Conservation (phyloP, 2,113 vertebrate species). For the Lipotes vexillifer region DNA sequence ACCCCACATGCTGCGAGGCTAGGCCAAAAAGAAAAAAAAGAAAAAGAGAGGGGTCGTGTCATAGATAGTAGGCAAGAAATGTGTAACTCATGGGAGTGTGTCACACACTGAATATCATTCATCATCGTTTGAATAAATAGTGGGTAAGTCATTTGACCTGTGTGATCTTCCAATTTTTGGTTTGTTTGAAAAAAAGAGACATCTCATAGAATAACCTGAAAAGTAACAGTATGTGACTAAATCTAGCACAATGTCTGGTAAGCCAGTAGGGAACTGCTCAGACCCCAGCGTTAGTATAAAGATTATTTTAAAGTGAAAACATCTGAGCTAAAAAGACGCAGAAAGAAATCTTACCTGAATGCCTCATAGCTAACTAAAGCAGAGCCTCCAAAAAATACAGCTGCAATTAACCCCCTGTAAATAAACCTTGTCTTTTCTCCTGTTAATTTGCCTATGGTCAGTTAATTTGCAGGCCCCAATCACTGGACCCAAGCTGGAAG, state of each 20-base stretch:
- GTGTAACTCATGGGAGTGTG: background rate
- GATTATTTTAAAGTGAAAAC: background rate
- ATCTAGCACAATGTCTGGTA: background rate
- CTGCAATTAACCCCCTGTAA: background rate
- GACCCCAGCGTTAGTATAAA: background rate
- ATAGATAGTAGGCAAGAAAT: background rate
- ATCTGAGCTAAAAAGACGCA: background rate
- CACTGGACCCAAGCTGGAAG: background rate
- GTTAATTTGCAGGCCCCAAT: background rate
- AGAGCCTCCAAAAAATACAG: background rate
- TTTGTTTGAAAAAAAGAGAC: background rate
- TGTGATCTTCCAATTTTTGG: background rate
- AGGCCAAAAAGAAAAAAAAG: background rate
- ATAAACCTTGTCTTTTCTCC: background rate
- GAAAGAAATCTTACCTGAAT: background rate
- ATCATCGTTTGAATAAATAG: background rate
- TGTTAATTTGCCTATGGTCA: background rate
- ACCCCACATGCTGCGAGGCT: background rate
- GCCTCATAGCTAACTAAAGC: background rate
- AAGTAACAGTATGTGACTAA: background rate
- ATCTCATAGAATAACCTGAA: background rate
- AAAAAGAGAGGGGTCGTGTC: background rate
- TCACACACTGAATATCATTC: background rate
- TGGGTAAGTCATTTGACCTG: background rate
- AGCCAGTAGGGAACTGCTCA: background rate